A percentile compares a stretch with the other conserved stretches of the same genome.
Conservation (phyloP, 2,888 invertebrate genomes). For the Periphyllus acericola region DNA sequence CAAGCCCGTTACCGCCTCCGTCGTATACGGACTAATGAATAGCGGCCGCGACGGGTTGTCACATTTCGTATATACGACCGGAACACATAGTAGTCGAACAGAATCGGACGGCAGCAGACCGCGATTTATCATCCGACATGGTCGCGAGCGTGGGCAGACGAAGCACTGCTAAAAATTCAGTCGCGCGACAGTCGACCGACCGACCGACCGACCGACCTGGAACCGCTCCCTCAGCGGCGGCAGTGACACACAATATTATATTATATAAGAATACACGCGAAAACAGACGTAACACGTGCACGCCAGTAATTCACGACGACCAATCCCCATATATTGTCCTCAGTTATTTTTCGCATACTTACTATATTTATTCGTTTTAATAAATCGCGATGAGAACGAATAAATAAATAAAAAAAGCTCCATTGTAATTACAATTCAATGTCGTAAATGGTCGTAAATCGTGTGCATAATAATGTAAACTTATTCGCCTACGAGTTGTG, state of each 20-base stretch:
- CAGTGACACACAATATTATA: not conserved
- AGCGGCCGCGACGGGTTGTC: slow-evolving; percentile 16
- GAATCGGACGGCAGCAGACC: slow-evolving; percentile 38
- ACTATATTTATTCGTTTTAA: not conserved
- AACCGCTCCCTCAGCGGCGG: not conserved
- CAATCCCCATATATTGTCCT: not conserved
- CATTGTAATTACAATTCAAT: slow-evolving; percentile 41
- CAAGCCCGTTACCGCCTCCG: slow-evolving; percentile 19
- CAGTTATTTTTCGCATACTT: not conserved
- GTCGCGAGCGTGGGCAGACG: slow-evolving; percentile 25
- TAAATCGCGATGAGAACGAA: not conserved
- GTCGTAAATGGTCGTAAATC: slow-evolving; percentile 40
- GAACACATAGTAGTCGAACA: slow-evolving; percentile 30
- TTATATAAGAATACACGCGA: not conserved
- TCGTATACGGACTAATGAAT: slow-evolving; percentile 5
- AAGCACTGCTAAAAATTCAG: not conserved
- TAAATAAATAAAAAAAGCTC: slow-evolving; percentile 21
- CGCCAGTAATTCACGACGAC: not conserved
- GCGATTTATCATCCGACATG: slow-evolving; percentile 39
- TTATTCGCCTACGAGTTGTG: slow-evolving; percentile 40
- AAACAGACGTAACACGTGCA: not conserved
- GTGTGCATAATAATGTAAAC: slow-evolving; percentile 22
- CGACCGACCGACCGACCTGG: not conserved
- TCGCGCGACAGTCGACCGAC: not conserved
- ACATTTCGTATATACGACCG: slow-evolving; percentile 21